Evolutionary conservation across 2,797 vertebrate species (phyloP).

Genomic region (Platalea minor): DNA sequence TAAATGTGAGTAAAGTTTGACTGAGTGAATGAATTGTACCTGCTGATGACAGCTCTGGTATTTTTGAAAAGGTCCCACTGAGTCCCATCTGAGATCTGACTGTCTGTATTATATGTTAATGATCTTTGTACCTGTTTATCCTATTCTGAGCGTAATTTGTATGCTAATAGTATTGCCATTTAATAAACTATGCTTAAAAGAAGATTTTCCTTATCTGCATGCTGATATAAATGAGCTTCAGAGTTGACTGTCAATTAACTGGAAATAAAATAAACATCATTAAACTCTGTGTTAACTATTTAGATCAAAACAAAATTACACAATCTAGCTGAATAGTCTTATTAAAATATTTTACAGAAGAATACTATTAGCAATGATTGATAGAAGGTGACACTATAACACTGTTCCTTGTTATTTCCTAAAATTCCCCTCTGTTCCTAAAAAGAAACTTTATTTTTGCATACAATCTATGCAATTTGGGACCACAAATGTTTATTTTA

Average conservation of each 20-base stretch:
- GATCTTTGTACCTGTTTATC: constrained; percentile 61
- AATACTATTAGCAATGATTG: not conserved
- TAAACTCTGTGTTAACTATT: not conserved
- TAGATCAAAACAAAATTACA: constrained; percentile 31
- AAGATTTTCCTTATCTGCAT: constrained; percentile 12
- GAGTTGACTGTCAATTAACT: constrained; percentile 39
- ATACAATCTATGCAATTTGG: not conserved
- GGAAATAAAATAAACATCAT: constrained; percentile 43
- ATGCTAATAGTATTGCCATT: constrained; percentile 48
- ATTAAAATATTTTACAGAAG: not conserved
- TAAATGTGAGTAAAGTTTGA: constrained; percentile 45
- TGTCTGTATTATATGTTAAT: constrained; percentile 67
- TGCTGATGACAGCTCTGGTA: constrained; percentile 54
- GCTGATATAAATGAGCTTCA: constrained; percentile 40
- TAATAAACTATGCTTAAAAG: constrained; percentile 55
- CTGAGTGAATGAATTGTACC: constrained; percentile 53
- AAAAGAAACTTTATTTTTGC: not conserved
- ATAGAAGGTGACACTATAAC: not conserved
- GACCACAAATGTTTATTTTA: not conserved
- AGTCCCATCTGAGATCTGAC: constrained; percentile 54
- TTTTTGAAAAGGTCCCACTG: constrained; percentile 62
- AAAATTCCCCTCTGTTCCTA: not conserved
- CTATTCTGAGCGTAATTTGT: constrained; percentile 6
- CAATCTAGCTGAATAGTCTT: not conserved
- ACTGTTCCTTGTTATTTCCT: not conserved